phyloP scores from a whole-genome alignment of 2,888 invertebrate species.

The Caenorhabditis japonica region DNA sequence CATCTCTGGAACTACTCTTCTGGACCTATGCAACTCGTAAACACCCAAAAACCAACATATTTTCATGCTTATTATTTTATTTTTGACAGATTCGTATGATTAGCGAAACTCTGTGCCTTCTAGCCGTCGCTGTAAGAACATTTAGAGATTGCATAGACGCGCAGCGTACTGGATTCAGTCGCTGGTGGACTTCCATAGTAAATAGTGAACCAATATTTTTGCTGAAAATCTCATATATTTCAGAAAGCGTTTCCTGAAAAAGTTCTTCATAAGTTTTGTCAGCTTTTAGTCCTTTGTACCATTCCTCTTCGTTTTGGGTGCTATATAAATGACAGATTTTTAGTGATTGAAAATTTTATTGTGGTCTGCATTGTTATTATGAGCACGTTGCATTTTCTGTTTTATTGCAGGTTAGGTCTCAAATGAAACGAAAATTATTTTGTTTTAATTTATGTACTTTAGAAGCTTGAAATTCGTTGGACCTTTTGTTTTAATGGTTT shows the following conservation, averaged over 20 bases:
- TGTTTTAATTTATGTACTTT: slow-evolving; percentile 48
- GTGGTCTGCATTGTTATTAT: slow-evolving; percentile 64
- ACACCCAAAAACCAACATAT: background rate
- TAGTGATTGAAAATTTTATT: slow-evolving; percentile 65
- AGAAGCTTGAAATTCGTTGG: slow-evolving; percentile 98
- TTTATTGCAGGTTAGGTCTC: slow-evolving; percentile 62
- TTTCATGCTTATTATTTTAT: background rate
- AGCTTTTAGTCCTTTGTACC: slow-evolving; percentile 88
- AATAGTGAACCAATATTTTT: background rate
- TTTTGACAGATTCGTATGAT: slow-evolving; percentile 65
- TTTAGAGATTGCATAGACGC: slow-evolving; percentile 63
- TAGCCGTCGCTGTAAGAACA: slow-evolving; percentile 59
- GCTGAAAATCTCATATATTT: slow-evolving; percentile 61
- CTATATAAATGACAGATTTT: slow-evolving; percentile 52
- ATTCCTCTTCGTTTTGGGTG: slow-evolving; percentile 85
- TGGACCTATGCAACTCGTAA: slow-evolving; percentile 43
- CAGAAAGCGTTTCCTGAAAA: slow-evolving; percentile 90
- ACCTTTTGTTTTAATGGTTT: slow-evolving; percentile 99
- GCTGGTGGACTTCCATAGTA: slow-evolving; percentile 68
- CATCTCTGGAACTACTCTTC: slow-evolving; percentile 64
- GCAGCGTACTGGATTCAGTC: slow-evolving; percentile 59
- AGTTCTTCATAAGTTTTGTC: slow-evolving; percentile 93
- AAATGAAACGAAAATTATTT: background rate
- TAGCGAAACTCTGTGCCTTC: slow-evolving; percentile 60
- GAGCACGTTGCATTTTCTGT: slow-evolving; percentile 68